phyloP scores from a whole-genome alignment of 2,797 vertebrate genomes.

The Echeneis naucrates region DNA sequence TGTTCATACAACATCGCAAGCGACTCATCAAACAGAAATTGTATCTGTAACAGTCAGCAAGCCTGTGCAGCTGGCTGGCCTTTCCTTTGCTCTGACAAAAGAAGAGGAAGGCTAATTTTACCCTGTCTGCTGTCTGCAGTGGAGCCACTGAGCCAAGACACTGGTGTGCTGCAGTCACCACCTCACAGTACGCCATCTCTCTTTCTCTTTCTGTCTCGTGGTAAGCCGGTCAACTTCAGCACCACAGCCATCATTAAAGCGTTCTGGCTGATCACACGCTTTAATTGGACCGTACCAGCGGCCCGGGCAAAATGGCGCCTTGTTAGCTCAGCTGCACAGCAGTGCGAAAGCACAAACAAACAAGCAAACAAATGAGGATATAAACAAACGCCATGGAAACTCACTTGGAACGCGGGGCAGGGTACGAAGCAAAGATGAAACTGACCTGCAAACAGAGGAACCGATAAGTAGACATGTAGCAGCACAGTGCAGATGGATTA shows the following conservation, averaged over 20 bases:
- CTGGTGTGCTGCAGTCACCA: conserved; percentile 70
- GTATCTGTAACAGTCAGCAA: conserved; percentile 20
- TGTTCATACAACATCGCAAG: conserved; percentile 2
- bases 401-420: conserved; percentile 40
- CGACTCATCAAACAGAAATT: background rate
- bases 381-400: conserved; percentile 68
- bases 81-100: conserved; percentile 54
- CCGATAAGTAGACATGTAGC: conserved; percentile 40
- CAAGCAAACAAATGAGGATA: conserved; percentile 74
- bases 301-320: conserved; percentile 78
- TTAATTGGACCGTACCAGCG: conserved; percentile 84
- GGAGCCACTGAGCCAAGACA: conserved; percentile 77
- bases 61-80: conserved; percentile 32
- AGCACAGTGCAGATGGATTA: conserved; percentile 13
- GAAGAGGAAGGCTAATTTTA: conserved; percentile 65
- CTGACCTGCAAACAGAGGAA: conserved; percentile 60
- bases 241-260: conserved; percentile 85
- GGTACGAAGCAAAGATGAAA: conserved; percentile 21
- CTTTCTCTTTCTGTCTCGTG: conserved; percentile 51
- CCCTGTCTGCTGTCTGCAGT: conserved; percentile 70
- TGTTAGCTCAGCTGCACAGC: conserved; percentile 85
- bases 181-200: conserved; percentile 71
- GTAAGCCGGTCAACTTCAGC: conserved; percentile 74
- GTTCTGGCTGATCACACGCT: conserved; percentile 87
- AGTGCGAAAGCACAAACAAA: conserved; percentile 73